phyloP scores from a whole-genome alignment of 2,888 invertebrate genomes.

The Marronus borbonicus region DNA sequence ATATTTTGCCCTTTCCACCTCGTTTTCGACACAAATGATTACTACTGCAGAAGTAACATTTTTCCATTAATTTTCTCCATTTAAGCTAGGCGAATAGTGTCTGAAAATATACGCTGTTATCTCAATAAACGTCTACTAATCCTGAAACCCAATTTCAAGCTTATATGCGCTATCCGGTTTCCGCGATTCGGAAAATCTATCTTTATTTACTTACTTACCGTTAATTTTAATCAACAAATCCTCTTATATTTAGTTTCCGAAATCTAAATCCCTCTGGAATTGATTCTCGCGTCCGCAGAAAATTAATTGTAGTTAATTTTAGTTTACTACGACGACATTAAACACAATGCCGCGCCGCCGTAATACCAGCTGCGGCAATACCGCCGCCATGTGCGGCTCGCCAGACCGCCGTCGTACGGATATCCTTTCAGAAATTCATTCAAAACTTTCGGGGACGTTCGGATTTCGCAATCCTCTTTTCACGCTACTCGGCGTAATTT shows the following conservation, averaged over 20 bases:
- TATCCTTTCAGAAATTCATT: slow-evolving; percentile 15
- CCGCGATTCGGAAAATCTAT: background rate
- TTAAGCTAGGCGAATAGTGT: too few relatives aligned
- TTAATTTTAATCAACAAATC: slow-evolving; percentile 1
- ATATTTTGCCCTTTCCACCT: too few relatives aligned
- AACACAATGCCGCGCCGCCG: background rate
- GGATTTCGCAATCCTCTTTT: slow-evolving; percentile 23
- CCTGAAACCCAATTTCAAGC: slow-evolving; percentile 8
- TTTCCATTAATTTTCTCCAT: too few relatives aligned
- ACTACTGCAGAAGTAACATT: too few relatives aligned
- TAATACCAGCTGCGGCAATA: too few relatives aligned
- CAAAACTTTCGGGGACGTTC: slow-evolving; percentile 6
- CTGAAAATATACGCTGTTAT: too few relatives aligned
- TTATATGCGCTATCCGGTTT: background rate
- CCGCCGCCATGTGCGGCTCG: too few relatives aligned
- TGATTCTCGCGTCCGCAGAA: slow-evolving; percentile 2
- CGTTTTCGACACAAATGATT: too few relatives aligned
- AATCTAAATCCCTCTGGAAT: background rate
- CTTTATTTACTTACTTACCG: background rate
- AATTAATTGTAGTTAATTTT: slow-evolving; percentile 15
- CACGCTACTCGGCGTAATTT: slow-evolving; percentile 25
- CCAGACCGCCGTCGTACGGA: background rate
- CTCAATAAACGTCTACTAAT: background rate
- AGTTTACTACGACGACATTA: slow-evolving; percentile 9
- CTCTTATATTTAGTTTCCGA: slow-evolving; percentile 5